Conservation (phyloP, 2,797 vertebrate species). For the Potorous gilbertii region DNA sequence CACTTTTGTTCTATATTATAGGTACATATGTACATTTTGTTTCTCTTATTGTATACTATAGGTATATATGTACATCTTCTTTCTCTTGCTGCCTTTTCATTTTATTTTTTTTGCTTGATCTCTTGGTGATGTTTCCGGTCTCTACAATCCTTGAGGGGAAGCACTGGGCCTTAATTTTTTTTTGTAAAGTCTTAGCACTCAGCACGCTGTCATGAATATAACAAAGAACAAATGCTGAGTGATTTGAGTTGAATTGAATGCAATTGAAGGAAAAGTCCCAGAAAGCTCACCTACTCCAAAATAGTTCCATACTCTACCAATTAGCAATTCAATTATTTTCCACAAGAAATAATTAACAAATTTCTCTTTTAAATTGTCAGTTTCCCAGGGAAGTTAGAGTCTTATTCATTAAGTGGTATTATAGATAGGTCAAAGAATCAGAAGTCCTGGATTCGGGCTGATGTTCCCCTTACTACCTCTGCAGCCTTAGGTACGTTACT, state of each 20-base stretch:
- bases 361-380: background rate
- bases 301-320: background rate
- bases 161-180: background rate
- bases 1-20: background rate
- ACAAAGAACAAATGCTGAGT: background rate
- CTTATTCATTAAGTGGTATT: background rate
- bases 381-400: background rate
- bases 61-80: background rate
- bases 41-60: background rate
- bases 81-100: background rate
- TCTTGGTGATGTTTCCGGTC: background rate
- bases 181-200: background rate
- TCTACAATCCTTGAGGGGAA: background rate
- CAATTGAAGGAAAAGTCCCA: background rate
- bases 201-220: background rate
- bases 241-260: background rate
- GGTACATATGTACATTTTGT: too few species aligned
- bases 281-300: background rate
- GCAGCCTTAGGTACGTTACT: background rate
- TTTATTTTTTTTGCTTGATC: background rate
- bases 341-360: background rate
- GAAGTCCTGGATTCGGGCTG: background rate
- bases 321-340: background rate
- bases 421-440: background rate
- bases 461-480: background rate